These are phyloP conservation scores for Axea sp. DNA, from an alignment of 2,888 invertebrate species.

Conservation along the genomic window DNA sequence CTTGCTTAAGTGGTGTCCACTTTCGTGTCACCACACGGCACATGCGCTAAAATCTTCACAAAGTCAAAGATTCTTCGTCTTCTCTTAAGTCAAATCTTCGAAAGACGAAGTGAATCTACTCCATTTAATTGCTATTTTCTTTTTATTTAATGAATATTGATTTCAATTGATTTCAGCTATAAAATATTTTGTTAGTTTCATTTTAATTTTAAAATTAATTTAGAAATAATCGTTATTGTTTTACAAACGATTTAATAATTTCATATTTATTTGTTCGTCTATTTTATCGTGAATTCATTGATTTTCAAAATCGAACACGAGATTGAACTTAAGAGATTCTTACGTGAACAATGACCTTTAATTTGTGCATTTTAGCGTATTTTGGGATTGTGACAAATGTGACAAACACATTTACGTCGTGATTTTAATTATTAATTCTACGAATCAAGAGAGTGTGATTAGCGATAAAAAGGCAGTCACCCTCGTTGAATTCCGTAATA, in stretches of 20 bases:
- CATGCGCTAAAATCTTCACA: slow-evolving; percentile 40
- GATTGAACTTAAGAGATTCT: slow-evolving; percentile 35
- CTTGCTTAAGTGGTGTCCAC: slow-evolving; percentile 75
- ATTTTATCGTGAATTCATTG: not conserved
- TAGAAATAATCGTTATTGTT: too few relatives aligned
- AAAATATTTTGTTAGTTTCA: too few relatives aligned
- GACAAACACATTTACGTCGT: not conserved
- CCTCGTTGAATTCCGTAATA: slow-evolving; percentile 3
- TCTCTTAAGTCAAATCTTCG: slow-evolving; percentile 37
- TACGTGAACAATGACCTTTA: slow-evolving; percentile 21
- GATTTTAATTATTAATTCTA: not conserved
- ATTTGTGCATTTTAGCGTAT: slow-evolving; percentile 30
- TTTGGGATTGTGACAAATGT: slow-evolving; percentile 7
- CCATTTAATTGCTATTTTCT: too few relatives aligned
- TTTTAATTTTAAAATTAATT: too few relatives aligned
- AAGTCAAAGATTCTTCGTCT: slow-evolving; percentile 44
- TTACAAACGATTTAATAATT: too few relatives aligned
- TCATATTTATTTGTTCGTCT: not conserved
- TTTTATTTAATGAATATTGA: too few relatives aligned
- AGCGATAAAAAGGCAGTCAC: slow-evolving; percentile 11
- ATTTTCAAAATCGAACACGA: not conserved
- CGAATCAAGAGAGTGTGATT: not conserved
- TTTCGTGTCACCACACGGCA: slow-evolving; percentile 66
- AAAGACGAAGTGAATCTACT: too few relatives aligned
- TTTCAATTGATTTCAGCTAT: too few relatives aligned